These are phyloP conservation scores for Lasioglossum zephyrum DNA, from an alignment of 2,888 invertebrate species.

Conservation along the genomic window DNA sequence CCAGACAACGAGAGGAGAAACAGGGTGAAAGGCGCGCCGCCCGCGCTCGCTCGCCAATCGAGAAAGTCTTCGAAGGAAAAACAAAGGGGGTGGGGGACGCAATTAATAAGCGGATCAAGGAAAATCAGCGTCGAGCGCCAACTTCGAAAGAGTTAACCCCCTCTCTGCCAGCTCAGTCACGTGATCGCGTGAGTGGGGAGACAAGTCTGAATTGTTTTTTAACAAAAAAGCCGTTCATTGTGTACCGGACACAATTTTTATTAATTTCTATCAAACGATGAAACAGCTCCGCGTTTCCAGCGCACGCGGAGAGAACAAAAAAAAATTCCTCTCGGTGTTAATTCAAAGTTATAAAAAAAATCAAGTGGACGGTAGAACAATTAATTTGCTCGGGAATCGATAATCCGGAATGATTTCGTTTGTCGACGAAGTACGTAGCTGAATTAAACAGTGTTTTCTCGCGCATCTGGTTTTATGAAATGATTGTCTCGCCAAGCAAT, in stretches of 20 bases:
- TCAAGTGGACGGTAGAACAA: not conserved
- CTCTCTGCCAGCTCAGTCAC: too few relatives aligned
- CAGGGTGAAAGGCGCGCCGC: slow-evolving; percentile 27
- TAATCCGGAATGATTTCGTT: not conserved
- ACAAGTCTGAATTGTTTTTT: too few relatives aligned
- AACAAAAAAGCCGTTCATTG: too few relatives aligned
- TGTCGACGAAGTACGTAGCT: not conserved
- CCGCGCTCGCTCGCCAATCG: slow-evolving; percentile 3
- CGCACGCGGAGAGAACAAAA: not conserved
- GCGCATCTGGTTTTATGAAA: slow-evolving; percentile 5
- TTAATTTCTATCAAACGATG: not conserved
- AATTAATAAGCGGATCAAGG: slow-evolving; percentile 38
- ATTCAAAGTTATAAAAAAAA: not conserved
- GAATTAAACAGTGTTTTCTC: slow-evolving; percentile 1
- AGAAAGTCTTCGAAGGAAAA: slow-evolving; percentile 29
- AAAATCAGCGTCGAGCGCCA: slow-evolving; percentile 14
- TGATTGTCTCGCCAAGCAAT: not conserved
- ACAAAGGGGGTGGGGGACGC: slow-evolving; percentile 16
- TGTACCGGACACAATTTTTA: fast-evolving
- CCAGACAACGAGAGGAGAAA: slow-evolving; percentile 7
- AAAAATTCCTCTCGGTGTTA: not conserved
- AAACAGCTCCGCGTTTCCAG: not conserved
- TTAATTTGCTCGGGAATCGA: not conserved
- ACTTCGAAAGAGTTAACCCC: not conserved
- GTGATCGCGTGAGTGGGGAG: too few relatives aligned